These are phyloP conservation scores for Tenualosa ilisha DNA, from an alignment of 2,797 vertebrate genomes.

Conservation along the genomic window DNA sequence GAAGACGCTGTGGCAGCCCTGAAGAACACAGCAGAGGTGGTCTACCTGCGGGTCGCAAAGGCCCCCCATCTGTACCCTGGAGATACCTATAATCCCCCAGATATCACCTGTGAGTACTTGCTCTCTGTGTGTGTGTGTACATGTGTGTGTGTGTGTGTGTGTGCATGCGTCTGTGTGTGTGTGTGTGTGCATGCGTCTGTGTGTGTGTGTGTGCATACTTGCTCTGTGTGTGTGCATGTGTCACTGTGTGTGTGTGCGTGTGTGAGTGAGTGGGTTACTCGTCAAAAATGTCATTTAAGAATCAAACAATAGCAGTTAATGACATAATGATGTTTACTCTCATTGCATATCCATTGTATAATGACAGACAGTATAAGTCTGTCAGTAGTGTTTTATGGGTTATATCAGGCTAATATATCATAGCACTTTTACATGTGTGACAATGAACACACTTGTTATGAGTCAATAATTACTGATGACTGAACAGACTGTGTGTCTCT, in stretches of 20 bases:
- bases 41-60: constrained; percentile 92
- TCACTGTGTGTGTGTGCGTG: neutral
- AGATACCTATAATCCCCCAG: constrained; percentile 82
- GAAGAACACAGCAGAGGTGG: constrained; percentile 94
- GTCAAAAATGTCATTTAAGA: too few relatives aligned
- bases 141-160: neutral
- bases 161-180: neutral
- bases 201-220: neutral
- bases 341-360: too few relatives aligned
- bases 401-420: neutral
- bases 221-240: neutral
- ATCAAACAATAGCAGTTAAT: too few relatives aligned
- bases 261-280: neutral
- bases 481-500: neutral
- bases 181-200: neutral
- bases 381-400: too few relatives aligned
- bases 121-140: neutral
- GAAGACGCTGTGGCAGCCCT: constrained; percentile 88
- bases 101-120: constrained; percentile 76
- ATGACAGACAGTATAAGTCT: too few relatives aligned
- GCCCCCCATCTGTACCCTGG: constrained; percentile 79
- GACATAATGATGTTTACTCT: too few relatives aligned
- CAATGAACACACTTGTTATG: neutral
- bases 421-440: constrained; percentile 19
- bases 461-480: neutral